These are phyloP conservation scores for Drosophila kambysellisi DNA, from an alignment of 2,888 invertebrate species.

Conservation along the genomic window DNA sequence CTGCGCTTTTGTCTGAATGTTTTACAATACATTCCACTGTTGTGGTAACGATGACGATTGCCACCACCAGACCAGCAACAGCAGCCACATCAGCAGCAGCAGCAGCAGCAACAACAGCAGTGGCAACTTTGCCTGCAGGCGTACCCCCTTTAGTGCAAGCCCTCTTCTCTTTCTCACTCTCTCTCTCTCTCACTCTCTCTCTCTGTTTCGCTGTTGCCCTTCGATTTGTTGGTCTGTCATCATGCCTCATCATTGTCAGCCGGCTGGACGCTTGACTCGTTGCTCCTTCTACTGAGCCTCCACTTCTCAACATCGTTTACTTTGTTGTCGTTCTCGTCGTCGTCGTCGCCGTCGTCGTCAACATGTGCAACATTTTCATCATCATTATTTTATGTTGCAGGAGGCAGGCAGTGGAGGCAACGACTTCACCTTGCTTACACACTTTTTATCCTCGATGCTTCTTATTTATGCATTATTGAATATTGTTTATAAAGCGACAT, in stretches of 20 bases:
- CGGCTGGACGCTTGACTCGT: conserved; percentile 48
- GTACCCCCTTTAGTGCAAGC: conserved; percentile 6
- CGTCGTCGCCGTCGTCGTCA: conserved; percentile 30
- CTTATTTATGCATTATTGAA: conserved; percentile 78
- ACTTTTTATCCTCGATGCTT: conserved; percentile 22
- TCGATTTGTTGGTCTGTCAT: conserved; percentile 81
- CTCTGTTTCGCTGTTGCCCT: conserved; percentile 56
- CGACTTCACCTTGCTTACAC: conserved; percentile 49
- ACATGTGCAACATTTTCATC: conserved; percentile 81
- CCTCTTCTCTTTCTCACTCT: background rate
- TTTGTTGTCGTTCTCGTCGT: conserved; percentile 29
- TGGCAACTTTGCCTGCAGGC: conserved; percentile 77
- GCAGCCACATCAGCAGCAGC: conserved; percentile 1
- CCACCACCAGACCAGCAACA: conserved; percentile 53
- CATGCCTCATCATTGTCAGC: conserved; percentile 82
- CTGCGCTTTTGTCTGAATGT: conserved; percentile 76
- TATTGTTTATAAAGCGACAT: conserved; percentile 76
- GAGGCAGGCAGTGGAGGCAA: conserved; percentile 29
- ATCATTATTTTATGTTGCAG: conserved; percentile 80
- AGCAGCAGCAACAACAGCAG: conserved; percentile 41
- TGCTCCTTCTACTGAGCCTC: conserved; percentile 7
- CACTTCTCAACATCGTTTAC: conserved; percentile 32
- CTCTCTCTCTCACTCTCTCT: background rate
- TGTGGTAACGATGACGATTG: conserved; percentile 81
- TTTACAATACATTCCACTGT: conserved; percentile 76